Base-by-base conservation (phyloP, 92 coral and sea anemone genomes). In the Montipora capitata region DNA sequence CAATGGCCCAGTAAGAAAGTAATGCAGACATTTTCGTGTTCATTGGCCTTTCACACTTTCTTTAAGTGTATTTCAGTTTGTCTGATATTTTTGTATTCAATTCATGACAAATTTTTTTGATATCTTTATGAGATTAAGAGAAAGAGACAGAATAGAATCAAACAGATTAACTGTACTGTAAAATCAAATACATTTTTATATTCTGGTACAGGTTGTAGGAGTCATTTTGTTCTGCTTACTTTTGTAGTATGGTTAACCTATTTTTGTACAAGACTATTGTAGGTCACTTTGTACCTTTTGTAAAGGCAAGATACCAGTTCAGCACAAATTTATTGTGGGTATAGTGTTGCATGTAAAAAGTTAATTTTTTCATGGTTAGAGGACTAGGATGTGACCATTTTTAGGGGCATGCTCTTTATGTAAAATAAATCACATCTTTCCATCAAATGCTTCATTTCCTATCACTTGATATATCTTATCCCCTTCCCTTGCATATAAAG, bases 221-320 rank as follows among this genome's bases (percentile, higher is more conserved):
- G 35, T 27, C 35, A 27, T 27, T 13, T 6, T 38, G 38, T n/a
- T 13, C 51, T 6, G 27, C 45, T 42, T 8, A 11, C n/a, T 72
- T 72, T 78, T 48, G 2, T 14, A 27, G 35, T 27, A 27, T 2
- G 35, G 5, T 5, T 63, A 6, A 56, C 17, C 38, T 81, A 81
- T 81, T 52, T 20, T 54, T 69, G 45, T 42, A 52, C 11, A 49
- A n/a, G 76, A 81, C 85, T 81, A 10, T 38, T 6, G 40, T 40
- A 17, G 66, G 85, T 52, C 66, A 51, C 67, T n/a, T 12, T 52
- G 77, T 81, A 68, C 85, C 85, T 81, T 35, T 81, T 49, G 68
- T 81, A 81, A 68, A 69, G 85, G 77, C 40, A 77, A 77, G 15
- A 27, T 52, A 17, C 2, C 0, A 10, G 54, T n/a, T 5, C 3